phyloP scores from a whole-genome alignment of 2,113 vertebrate species.

The Carassius gibelio region DNA sequence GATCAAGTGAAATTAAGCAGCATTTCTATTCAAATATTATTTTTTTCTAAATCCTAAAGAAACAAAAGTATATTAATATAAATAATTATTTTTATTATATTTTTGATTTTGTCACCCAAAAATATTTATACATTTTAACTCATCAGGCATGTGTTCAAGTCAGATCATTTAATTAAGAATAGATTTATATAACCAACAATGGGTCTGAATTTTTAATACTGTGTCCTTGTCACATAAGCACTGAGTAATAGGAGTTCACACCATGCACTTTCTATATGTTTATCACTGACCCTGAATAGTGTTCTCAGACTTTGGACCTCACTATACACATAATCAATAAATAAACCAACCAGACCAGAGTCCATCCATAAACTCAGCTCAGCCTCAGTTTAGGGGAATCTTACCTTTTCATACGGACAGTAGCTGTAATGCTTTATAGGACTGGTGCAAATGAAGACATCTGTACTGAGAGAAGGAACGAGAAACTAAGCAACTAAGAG shows the following conservation, averaged over 20 bases:
- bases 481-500: not conserved
- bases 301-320: not conserved
- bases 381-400: not conserved
- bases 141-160: not conserved
- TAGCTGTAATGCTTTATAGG: conserved; percentile 87
- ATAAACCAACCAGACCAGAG: not conserved
- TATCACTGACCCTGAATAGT: not conserved
- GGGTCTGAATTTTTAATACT: not conserved
- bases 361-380: not conserved
- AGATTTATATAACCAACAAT: not conserved
- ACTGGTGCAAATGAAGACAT: conserved; percentile 96
- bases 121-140: not conserved
- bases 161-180: not conserved
- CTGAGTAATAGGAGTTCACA: not conserved
- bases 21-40: not conserved
- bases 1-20: not conserved
- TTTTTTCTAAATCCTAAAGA: not conserved
- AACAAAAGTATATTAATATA: not conserved
- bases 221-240: not conserved
- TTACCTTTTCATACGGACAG: conserved; percentile 95
- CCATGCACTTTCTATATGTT: not conserved
- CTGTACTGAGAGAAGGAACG: conserved; percentile 79
- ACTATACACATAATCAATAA: not conserved
- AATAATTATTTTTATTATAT: not conserved
- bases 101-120: not conserved